Evolutionary conservation across 1,140 invertebrate genomes (phyloP), one percentile per base, ranked within the genome.

Genomic region (Trachymyrmex septentrionalis): DNA sequence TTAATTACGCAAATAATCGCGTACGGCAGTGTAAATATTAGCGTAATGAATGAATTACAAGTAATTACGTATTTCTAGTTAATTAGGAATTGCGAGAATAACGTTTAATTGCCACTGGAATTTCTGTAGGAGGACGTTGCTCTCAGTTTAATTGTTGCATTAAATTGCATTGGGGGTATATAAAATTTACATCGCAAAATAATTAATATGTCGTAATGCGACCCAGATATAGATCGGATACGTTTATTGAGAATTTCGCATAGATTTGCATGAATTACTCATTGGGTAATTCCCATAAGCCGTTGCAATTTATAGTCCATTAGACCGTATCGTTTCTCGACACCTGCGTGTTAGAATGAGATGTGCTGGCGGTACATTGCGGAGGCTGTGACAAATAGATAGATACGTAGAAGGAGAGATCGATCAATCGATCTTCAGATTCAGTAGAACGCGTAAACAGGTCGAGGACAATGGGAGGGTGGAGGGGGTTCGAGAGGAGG

Each of bases 371-470:
- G 50, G 50, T 44, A 53, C 7, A 9, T 66, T 50, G 50, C 75
- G 59, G 38, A 6, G 27, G 2, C 34, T 12, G 16, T 24, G 76
- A 85, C 59, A 34, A 67, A 78, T 85, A 53, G 66, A 19, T 21
- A 50, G 48, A 55, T 53, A n/a, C 16, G 19, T 44, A n/a, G 10
- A 10, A 34, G 14, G 16, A 64, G 24, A 77, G 63, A 87, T 76
- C 77, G 63, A 84, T 87, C 16, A 63, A 87, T 76, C 71, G 21
- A 69, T 81, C 48, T 55, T 38, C 48, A 27, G 64, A 80, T 66
- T 66, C 50, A 27, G 5, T 44, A 14, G 48, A 59, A 21, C 27
- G 10, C 21, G 50, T 38, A 69, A 50, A 88, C 59, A 50, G 77
- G 50, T 61, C 59, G 69, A 21, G 14, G 38, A 27, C 4, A 12